Percentiles rank a stretch among this genome's conserved stretches.
Evolutionary conservation across 1,140 invertebrate species (phyloP).

Genomic region (Lasioglossum albipes): DNA sequence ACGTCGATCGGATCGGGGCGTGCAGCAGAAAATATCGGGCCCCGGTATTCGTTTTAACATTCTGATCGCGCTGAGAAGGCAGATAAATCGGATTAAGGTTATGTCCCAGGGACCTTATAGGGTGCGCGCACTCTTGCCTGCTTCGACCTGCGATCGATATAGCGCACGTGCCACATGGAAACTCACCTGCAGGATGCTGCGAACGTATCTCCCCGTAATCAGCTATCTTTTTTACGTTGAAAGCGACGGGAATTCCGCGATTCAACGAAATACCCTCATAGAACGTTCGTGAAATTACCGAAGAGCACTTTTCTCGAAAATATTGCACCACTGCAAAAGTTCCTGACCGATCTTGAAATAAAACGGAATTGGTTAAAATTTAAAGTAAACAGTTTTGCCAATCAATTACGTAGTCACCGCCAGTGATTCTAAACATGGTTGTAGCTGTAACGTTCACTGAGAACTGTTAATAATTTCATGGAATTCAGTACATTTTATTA

Average conservation of each 20-base stretch:
- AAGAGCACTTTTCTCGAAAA: too few species aligned
- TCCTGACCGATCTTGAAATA: too few species aligned
- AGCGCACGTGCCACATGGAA: constrained; percentile 3
- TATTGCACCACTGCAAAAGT: too few species aligned
- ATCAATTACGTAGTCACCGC: too few species aligned
- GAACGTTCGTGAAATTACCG: too few species aligned
- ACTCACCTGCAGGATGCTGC: constrained; percentile 25
- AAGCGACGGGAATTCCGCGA: background rate
- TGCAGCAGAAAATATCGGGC: background rate
- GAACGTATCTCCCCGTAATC: constrained; percentile 21
- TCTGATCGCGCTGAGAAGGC: constrained; percentile 48
- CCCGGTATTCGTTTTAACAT: constrained; percentile 48
- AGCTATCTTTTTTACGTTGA: constrained; percentile 5
- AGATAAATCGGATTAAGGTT: constrained; percentile 63
- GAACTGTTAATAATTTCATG: too few species aligned
- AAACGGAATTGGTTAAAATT: too few species aligned
- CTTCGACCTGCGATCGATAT: constrained; percentile 48
- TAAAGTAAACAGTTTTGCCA: too few species aligned
- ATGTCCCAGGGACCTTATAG: constrained; percentile 38
- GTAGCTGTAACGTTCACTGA: too few species aligned
- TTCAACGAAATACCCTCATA: background rate
- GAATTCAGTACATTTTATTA: too few species aligned
- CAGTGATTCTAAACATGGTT: too few species aligned
- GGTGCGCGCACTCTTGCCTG: constrained; percentile 35
- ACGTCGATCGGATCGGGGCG: constrained; percentile 1